These are phyloP conservation scores for Luperina nickerlii DNA, from an alignment of 2,888 invertebrate genomes.

Conservation along the genomic window DNA sequence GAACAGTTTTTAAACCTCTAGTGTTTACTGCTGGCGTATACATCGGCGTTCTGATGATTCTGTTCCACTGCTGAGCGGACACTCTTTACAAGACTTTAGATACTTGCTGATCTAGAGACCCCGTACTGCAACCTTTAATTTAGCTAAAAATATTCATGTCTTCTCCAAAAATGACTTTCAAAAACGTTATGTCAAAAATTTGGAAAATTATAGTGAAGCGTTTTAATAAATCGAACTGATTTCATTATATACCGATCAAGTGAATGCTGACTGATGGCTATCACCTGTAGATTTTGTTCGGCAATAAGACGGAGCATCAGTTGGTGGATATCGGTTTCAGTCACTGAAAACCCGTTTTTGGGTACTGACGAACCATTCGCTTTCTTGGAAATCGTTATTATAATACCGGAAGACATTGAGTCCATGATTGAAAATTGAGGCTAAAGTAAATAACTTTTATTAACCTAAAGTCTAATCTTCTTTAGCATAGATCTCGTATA, in stretches of 20 bases:
- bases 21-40: constrained; percentile 54
- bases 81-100: constrained; percentile 20
- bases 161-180: constrained; percentile 20
- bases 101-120: constrained; percentile 13
- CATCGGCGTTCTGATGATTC: constrained; percentile 27
- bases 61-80: constrained; percentile 46
- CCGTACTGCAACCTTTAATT: not conserved
- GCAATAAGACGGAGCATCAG: not conserved
- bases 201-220: constrained; percentile 36
- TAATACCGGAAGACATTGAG: constrained; percentile 26
- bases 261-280: constrained; percentile 32
- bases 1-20: constrained; percentile 37
- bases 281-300: constrained; percentile 2
- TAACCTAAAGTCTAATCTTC: not conserved
- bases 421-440: constrained; percentile 5
- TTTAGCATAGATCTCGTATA: not conserved
- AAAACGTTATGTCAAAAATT: constrained; percentile 31
- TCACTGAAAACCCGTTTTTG: not conserved
- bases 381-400: constrained; percentile 32
- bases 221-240: constrained; percentile 19
- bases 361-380: not conserved
- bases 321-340: constrained; percentile 32
- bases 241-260: not conserved
- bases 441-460: not conserved
- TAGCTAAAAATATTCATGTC: not conserved